These are phyloP conservation scores for Centruroides sculpturatus DNA, from an alignment of 1,140 invertebrate species.

Conservation along the genomic window DNA sequence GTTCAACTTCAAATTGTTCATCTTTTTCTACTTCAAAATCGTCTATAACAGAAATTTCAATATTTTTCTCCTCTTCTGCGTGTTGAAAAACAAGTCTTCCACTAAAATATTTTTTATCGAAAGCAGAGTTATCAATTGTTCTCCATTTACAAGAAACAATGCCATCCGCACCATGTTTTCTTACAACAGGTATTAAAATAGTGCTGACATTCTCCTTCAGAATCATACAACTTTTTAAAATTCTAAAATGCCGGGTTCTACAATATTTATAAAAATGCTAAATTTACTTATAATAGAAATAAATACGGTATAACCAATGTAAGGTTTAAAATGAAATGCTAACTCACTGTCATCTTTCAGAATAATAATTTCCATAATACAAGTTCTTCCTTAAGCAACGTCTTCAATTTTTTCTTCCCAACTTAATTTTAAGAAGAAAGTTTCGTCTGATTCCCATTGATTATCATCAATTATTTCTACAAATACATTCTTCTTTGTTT, in stretches of 20 bases:
- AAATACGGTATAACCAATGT: neutral
- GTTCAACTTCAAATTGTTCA: constrained; percentile 45
- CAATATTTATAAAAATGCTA: neutral
- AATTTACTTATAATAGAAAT: neutral
- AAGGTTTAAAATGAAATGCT: neutral
- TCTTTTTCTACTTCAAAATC: constrained; percentile 48
- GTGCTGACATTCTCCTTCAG: constrained; percentile 44
- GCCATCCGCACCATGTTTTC: constrained; percentile 42
- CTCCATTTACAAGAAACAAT: constrained; percentile 39
- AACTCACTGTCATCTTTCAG: constrained; percentile 45
- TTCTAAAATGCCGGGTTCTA: constrained; percentile 44
- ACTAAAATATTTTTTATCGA: constrained; percentile 38
- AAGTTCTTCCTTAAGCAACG: constrained; percentile 29
- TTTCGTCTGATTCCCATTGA: too few relatives aligned
- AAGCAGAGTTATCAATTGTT: constrained; percentile 43
- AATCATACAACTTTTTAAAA: constrained; percentile 42
- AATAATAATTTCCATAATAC: constrained; percentile 46
- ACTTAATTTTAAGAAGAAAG: too few relatives aligned
- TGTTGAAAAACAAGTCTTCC: constrained; percentile 41
- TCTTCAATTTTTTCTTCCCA: too few relatives aligned
- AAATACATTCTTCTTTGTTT: too few relatives aligned
- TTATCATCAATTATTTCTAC: too few relatives aligned
- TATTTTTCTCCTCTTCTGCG: constrained; percentile 35
- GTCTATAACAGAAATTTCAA: constrained; percentile 45
- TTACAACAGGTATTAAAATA: constrained; percentile 36